Evolutionary conservation across 2,113 vertebrate genomes (phyloP).

Genomic region (Alligator sinensis): DNA sequence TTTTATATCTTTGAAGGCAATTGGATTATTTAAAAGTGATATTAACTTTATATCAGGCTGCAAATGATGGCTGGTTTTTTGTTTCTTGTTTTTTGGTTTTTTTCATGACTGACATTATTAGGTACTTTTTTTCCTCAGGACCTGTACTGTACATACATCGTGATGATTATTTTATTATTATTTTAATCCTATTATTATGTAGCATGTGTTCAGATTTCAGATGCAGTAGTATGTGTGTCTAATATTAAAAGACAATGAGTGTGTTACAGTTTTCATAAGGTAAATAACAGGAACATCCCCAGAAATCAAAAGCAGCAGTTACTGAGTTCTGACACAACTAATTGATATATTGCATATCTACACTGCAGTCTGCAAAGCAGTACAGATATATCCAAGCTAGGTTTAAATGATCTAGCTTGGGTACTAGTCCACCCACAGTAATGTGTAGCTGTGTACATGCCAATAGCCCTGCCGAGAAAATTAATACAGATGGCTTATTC

Average conservation of each 20-base stretch:
- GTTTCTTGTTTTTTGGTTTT: not conserved
- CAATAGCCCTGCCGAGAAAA: too few species aligned
- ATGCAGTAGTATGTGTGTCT: not conserved
- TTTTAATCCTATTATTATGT: not conserved
- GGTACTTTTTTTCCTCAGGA: not conserved
- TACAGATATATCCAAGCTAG: not conserved
- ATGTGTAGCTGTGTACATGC: too few species aligned
- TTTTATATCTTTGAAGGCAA: not conserved
- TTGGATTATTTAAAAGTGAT: not conserved
- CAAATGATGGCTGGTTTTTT: too few species aligned
- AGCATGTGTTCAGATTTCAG: not conserved
- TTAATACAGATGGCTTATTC: too few species aligned
- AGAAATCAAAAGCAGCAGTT: not conserved
- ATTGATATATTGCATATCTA: not conserved
- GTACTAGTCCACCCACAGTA: too few species aligned
- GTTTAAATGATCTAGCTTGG: not conserved
- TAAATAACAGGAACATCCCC: not conserved
- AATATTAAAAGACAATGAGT: not conserved
- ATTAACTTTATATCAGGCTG: not conserved
- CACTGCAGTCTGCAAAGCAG: too few species aligned
- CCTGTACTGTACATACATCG: not conserved
- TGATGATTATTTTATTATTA: not conserved
- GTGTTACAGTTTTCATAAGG: not conserved
- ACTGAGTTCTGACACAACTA: not conserved
- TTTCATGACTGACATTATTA: not conserved